phyloP scores from a whole-genome alignment of 2,113 vertebrate genomes.

The Hemiprocne comata region DNA sequence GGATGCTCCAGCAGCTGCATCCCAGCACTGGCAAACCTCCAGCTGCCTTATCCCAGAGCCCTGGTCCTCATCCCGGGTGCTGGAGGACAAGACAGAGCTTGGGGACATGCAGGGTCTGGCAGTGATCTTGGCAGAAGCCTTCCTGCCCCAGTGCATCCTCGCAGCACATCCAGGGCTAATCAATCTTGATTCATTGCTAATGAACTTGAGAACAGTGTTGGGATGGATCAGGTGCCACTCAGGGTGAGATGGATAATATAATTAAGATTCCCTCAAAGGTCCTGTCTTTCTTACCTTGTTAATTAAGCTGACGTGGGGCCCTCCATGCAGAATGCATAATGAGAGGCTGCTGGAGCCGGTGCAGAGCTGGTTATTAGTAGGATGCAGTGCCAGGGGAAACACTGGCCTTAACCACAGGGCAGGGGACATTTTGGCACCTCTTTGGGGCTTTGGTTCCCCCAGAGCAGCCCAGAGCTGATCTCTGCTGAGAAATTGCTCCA shows the following conservation, averaged over 20 bases:
- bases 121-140: rapidly evolving
- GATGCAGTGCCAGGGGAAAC: neutral
- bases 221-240: constrained; percentile 64
- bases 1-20: neutral
- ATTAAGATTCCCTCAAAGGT: constrained; percentile 67
- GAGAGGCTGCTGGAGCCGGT: neutral
- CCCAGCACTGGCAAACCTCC: neutral
- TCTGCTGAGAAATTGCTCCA: neutral
- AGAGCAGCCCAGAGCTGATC: neutral
- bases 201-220: constrained; percentile 47
- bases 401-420: neutral
- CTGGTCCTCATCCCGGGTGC: too few relatives aligned
- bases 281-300: constrained; percentile 64
- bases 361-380: neutral
- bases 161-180: neutral
- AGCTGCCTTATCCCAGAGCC: neutral
- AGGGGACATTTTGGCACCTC: neutral
- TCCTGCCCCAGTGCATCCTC: neutral
- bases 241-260: constrained; percentile 68
- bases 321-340: constrained; percentile 28
- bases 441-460: neutral
- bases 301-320: constrained; percentile 60
- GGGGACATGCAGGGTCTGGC: rapidly evolving
- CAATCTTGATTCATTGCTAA: constrained; percentile 60
- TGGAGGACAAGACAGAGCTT: neutral